A percentile compares a stretch with the other conserved stretches of the same genome.
phyloP scores from a whole-genome alignment of 2,888 invertebrate genomes.

The Congeria kusceri region DNA sequence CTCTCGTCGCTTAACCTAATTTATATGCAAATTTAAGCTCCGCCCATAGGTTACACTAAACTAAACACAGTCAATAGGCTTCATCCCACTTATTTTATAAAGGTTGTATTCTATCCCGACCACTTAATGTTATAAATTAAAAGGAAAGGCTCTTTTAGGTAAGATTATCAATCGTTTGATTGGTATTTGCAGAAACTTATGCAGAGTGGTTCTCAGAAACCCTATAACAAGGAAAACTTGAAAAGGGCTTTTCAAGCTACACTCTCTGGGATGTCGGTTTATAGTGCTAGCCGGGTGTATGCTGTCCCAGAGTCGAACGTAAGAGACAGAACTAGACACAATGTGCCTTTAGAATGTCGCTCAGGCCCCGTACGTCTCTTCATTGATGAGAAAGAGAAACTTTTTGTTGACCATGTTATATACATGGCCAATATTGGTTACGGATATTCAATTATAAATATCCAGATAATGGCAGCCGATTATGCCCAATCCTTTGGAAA shows the following conservation, averaged over 20 bases:
- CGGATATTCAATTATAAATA: slow-evolving; percentile 24
- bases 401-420: slow-evolving; percentile 18
- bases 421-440: slow-evolving; percentile 47
- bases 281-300: slow-evolving; percentile 30
- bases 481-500: slow-evolving; percentile 34
- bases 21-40: too few relatives aligned
- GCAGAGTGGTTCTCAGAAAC: not conserved
- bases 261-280: slow-evolving; percentile 29
- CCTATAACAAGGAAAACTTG: slow-evolving; percentile 21
- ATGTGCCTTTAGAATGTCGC: slow-evolving; percentile 26
- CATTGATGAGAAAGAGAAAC: slow-evolving; percentile 11
- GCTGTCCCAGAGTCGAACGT: slow-evolving; percentile 34
- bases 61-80: too few relatives aligned
- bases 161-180: too few relatives aligned
- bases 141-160: too few relatives aligned
- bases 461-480: slow-evolving; percentile 38
- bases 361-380: slow-evolving; percentile 3
- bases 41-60: too few relatives aligned
- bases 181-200: too few relatives aligned
- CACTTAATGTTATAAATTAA: too few relatives aligned
- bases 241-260: slow-evolving; percentile 31
- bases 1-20: too few relatives aligned
- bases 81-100: too few relatives aligned
- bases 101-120: too few relatives aligned
- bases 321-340: slow-evolving; percentile 32